Conservation (phyloP, 2,113 vertebrate species). For the Vombatus ursinus region DNA sequence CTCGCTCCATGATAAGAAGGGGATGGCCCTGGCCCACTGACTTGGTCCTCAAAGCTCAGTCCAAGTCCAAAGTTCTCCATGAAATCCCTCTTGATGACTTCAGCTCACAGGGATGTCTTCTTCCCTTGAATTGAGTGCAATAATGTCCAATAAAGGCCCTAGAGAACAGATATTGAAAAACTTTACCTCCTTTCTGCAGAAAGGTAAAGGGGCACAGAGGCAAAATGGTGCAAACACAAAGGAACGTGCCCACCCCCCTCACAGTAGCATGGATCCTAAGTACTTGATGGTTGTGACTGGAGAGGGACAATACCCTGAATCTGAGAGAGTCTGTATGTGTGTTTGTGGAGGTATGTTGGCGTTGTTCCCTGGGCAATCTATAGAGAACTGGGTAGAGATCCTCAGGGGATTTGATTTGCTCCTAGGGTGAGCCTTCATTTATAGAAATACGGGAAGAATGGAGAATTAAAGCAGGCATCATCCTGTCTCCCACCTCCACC, state of each 20-base stretch:
- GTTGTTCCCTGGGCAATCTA: not conserved
- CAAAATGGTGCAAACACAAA: not conserved
- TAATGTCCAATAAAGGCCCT: not conserved
- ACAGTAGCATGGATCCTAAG: not conserved
- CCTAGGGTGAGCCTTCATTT: too few species aligned
- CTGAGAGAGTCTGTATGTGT: not conserved
- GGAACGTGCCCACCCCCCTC: not conserved
- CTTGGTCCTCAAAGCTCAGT: too few species aligned
- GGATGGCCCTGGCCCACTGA: too few species aligned
- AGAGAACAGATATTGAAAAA: not conserved
- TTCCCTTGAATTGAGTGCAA: not conserved
- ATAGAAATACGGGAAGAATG: too few species aligned
- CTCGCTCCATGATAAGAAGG: too few species aligned
- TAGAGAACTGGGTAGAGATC: too few species aligned
- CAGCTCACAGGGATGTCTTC: not conserved
- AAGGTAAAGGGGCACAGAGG: not conserved
- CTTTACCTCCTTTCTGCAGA: not conserved
- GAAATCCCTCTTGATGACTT: not conserved
- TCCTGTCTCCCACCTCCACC: too few species aligned
- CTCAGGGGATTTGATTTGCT: too few species aligned
- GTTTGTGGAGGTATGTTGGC: not conserved
- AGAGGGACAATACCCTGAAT: too few species aligned
- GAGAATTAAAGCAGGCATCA: too few species aligned
- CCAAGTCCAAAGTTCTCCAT: not conserved
- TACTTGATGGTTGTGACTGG: not conserved